phyloP scores from a whole-genome alignment of 2,888 invertebrate genomes.

The Ellobium chinense region DNA sequence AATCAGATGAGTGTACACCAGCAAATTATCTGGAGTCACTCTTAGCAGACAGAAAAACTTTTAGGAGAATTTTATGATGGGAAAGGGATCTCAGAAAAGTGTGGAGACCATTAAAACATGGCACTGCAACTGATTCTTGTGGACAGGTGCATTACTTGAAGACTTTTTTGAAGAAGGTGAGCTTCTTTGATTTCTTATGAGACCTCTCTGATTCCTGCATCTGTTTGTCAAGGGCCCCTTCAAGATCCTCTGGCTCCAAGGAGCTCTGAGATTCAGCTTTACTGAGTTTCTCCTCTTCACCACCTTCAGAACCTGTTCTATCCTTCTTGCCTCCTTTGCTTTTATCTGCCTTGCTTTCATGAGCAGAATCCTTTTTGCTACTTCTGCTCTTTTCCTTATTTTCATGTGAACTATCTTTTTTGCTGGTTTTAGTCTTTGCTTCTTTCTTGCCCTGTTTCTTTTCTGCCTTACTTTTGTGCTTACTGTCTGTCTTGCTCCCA shows the following conservation, averaged over 20 bases:
- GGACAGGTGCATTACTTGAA: slow-evolving; percentile 39
- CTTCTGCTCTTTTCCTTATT: slow-evolving; percentile 5
- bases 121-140: too few species aligned
- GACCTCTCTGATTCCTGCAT: slow-evolving; percentile 27
- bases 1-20: too few species aligned
- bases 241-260: slow-evolving; percentile 40
- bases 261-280: slow-evolving; percentile 22
- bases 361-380: slow-evolving; percentile 1
- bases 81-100: too few species aligned
- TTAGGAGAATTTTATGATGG: too few species aligned
- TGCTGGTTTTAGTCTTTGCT: not conserved
- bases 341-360: slow-evolving; percentile 18
- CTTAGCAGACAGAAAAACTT: too few species aligned
- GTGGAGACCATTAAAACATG: too few species aligned
- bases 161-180: slow-evolving; percentile 42
- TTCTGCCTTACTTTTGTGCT: slow-evolving; percentile 11
- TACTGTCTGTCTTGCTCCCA: not conserved
- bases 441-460: not conserved
- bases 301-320: not conserved
- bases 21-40: too few species aligned
- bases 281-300: not conserved
- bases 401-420: not conserved
- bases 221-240: slow-evolving; percentile 40
- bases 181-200: slow-evolving; percentile 37
- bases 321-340: slow-evolving; percentile 14